A percentile compares a stretch with the other conserved stretches of the same genome.
These are phyloP conservation scores for Thaumetopoea pityocampa DNA, from an alignment of 1,140 invertebrate species.

Conservation along the genomic window DNA sequence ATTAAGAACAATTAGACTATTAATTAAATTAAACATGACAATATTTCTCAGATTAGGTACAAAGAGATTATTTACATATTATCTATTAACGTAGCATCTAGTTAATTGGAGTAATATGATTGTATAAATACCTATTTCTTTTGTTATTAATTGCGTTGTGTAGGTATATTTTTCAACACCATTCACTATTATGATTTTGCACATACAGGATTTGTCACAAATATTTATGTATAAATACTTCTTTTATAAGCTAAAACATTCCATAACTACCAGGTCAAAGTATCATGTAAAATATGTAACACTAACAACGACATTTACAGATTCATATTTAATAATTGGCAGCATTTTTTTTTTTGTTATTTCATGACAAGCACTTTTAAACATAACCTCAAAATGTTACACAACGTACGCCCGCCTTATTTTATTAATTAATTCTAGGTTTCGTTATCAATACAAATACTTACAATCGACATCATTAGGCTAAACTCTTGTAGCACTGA, in stretches of 20 bases:
- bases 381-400: constrained; percentile 67
- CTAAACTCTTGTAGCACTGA: constrained; percentile 58
- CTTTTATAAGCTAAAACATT: constrained; percentile 34
- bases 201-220: too few species aligned
- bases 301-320: constrained; percentile 8
- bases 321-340: constrained; percentile 5
- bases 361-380: constrained; percentile 32
- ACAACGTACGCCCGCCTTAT: constrained; percentile 18
- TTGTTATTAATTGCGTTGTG: too few species aligned
- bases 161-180: too few species aligned
- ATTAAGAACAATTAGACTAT: too few species aligned
- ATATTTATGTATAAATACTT: constrained; percentile 14
- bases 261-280: constrained; percentile 17
- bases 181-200: too few species aligned
- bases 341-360: too few species aligned
- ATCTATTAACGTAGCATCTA: too few species aligned
- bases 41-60: too few species aligned
- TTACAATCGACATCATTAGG: constrained; percentile 61
- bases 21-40: too few species aligned
- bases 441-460: constrained; percentile 32
- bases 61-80: too few species aligned
- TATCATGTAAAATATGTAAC: constrained; percentile 20
- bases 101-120: too few species aligned
- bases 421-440: constrained; percentile 31
- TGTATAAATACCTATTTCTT: too few species aligned